Evolutionary conservation across 2,113 vertebrate species (phyloP), one percentile per base, ranked within the genome.

Genomic region (Ailuropoda melanoleuca): DNA sequence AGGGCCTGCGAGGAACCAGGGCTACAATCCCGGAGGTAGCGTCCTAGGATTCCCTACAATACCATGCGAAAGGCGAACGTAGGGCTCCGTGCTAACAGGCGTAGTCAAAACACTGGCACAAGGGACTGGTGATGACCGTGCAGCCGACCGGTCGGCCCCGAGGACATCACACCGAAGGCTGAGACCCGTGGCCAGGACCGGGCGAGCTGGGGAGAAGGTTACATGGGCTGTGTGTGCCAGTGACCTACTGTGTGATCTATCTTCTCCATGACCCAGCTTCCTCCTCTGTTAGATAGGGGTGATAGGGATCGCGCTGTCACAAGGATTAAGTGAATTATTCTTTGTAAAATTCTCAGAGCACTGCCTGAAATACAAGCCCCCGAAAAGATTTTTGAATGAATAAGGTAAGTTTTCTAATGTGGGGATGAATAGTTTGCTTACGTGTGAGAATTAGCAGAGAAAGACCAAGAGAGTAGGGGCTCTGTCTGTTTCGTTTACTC

Each of bases 61-160:
- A 6, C 29, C 4, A 3, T 1, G 18, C 12, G 26, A 77, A 82
- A 60, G 26, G 46, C 7, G 37, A 21, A 53, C 31, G 6, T 8
- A 34, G 8, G 1, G 24, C 12, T 7, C 56, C 1, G 48, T 50
- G 34, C 15, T 29, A 3, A 64, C 24, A 6, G 0, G 74, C 34
- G 21, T 12, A 3, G 72, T 34, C 2, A 23, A 66, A 21, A 31
- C 1, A 7, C 60, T 21, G 23, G 46, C 3, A 1, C 23, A 0
- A 68, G 26, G 18, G 34, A 18, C 8, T 3, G 23, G 55, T 37
- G 5, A n/a, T 21, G 18, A 56, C 7, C 37, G 11, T 21, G 13
- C 19, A 43, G 50, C 39, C 15, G 7, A 48, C 18, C 34, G 14
- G 2, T 31, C n/a, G 34, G 77, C 50, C 11, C 13, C 24, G 10